Evolutionary conservation across 2,113 vertebrate species (phyloP).

Genomic region (Holacanthus passer): DNA sequence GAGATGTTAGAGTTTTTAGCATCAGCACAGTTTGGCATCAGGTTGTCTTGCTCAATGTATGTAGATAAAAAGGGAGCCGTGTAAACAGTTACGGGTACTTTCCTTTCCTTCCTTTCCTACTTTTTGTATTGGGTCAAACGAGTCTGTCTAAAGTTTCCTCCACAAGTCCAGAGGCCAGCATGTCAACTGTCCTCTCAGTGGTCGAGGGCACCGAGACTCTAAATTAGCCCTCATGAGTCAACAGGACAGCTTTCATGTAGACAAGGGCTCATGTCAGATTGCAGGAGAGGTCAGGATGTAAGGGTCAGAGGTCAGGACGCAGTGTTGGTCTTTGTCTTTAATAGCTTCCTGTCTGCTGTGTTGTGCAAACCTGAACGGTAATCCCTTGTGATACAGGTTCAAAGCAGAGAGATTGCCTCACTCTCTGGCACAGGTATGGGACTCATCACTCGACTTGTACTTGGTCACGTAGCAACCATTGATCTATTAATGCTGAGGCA

Average conservation of each 20-base stretch:
- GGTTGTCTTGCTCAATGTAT: background rate
- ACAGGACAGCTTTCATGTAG: slow-evolving; percentile 79
- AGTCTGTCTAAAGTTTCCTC: slow-evolving; percentile 43
- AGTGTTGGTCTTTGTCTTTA: slow-evolving; percentile 75
- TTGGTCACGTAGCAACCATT: background rate
- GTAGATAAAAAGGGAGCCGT: background rate
- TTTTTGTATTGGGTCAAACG: slow-evolving; percentile 24
- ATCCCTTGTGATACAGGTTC: slow-evolving; percentile 72
- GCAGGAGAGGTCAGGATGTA: slow-evolving; percentile 76
- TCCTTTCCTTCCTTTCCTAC: no score
- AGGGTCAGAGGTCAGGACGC: slow-evolving; percentile 72
- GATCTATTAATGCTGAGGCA: background rate
- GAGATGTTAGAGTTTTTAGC: no score
- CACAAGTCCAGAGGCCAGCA: slow-evolving; percentile 47
- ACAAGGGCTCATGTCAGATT: slow-evolving; percentile 72
- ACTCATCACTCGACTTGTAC: slow-evolving; percentile 28
- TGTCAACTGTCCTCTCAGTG: slow-evolving; percentile 67
- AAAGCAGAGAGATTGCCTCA: slow-evolving; percentile 55
- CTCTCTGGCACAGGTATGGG: slow-evolving; percentile 43
- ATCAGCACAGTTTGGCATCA: no score
- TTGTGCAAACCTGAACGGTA: slow-evolving; percentile 69
- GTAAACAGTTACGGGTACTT: background rate
- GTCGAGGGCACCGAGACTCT: slow-evolving; percentile 72
- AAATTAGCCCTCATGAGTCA: slow-evolving; percentile 73
- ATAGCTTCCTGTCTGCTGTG: slow-evolving; percentile 77